Evolutionary conservation across 2,888 invertebrate species (phyloP).

Genomic region (Argyresthia albistria): DNA sequence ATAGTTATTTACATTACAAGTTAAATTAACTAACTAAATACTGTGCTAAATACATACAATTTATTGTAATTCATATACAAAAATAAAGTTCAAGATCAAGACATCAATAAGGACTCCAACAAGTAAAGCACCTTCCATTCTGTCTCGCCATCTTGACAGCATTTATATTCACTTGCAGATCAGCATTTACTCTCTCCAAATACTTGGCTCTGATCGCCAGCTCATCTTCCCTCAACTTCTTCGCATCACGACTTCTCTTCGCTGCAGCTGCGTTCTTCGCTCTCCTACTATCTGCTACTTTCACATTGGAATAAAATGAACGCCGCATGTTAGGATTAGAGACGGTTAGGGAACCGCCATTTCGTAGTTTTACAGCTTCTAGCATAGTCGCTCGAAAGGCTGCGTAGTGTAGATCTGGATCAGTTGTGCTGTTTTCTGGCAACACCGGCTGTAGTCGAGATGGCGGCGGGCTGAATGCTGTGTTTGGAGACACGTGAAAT

Average conservation of each 20-base stretch:
- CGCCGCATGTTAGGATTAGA: constrained; percentile 76
- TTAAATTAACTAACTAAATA: no score
- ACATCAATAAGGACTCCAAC: no score
- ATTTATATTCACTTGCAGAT: not conserved
- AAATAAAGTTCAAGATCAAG: no score
- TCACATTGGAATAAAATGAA: constrained; percentile 18
- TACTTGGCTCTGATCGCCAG: constrained; percentile 42
- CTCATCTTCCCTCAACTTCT: constrained; percentile 92
- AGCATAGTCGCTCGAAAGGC: constrained; percentile 75
- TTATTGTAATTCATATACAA: no score
- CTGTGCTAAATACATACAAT: no score
- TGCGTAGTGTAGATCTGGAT: constrained; percentile 61
- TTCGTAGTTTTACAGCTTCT: constrained; percentile 67
- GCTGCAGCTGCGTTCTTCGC: constrained; percentile 95
- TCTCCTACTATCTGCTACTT: constrained; percentile 75
- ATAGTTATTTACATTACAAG: no score
- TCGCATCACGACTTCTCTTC: constrained; percentile 90
- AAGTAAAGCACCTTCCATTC: no score
- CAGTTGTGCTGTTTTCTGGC: not conserved
- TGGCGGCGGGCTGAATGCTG: no score
- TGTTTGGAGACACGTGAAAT: no score
- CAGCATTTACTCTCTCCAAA: not conserved
- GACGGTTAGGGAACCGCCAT: constrained; percentile 44
- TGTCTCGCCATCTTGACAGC: no score
- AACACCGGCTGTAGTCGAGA: no score